Evolutionary conservation across 2,797 vertebrate genomes (phyloP), one percentile per base, ranked within the genome.

Genomic region (Avahi laniger): DNA sequence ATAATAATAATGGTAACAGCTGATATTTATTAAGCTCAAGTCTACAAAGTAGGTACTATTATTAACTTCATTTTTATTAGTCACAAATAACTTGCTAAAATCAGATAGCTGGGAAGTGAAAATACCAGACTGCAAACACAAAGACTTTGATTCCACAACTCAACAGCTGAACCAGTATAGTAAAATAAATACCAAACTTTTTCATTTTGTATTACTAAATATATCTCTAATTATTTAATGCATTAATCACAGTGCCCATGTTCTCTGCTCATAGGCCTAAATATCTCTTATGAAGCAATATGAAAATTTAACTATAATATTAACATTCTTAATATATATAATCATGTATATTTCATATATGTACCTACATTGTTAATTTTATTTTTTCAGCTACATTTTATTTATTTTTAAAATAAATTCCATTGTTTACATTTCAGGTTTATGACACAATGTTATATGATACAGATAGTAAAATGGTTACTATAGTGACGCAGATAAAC

Each of bases 281-380:
- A 41, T 69, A 73, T 43, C 26, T 41, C 75, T 48, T 73, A 57
- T n/a, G 67, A 90, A 75, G 6, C 30, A 22, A 80, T 15, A 59
- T n/a, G 30, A 65, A 82, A 81, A 91, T 35, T 38, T 59, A 75
- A 92, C 7, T 52, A 26, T 7, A 76, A 82, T 75, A 20, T 48
- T 84, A 61, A 48, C 26, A 89, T n/a, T n/a, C 69, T 81, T 57
- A 94, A 28, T 10, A 59, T 57, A 76, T 38, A n/a, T 17, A 80
- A 86, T 54, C 57, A 80, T 69, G 41, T n/a, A 26, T 81, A n/a
- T 69, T 73, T 84, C 72, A 38, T 33, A 41, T 35, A 78, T 24
- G 59, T 24, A 72, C 46, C 76, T 81, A 80, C 28, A 73, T 38
- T 70, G 67, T 72, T 87, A n/a, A 95, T 81, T 95, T 94, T 78